Evolutionary conservation across 2,113 vertebrate genomes (phyloP), one percentile per base, ranked within the genome.

Genomic region (Phalacrocorax pelagicus): DNA sequence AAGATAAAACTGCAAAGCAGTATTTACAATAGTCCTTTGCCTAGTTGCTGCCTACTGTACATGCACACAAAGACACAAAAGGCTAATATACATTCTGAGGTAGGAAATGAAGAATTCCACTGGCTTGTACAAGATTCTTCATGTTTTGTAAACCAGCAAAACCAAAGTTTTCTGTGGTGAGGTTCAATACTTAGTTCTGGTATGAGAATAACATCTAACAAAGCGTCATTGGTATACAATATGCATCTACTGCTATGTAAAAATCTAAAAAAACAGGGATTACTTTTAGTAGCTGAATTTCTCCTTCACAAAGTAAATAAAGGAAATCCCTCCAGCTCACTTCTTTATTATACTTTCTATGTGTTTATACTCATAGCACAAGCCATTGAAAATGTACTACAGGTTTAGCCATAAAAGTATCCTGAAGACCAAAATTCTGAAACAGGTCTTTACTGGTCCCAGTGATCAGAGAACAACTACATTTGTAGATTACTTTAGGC

Each of bases 41-140:
- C 94, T 94, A 95, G 78, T 34, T 71, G 79, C 90, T 62, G 94
- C 59, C 38, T 93, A 90, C 85, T 94, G 75, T 95, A 97, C 95
- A 86, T 96, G 96, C 96, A 97, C 85, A 93, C 58, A 78, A 86
- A 95, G 95, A 90, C 87, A 95, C 74, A 93, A 96, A 96, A 94
- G 96, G 90, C 26, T 90, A 96, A 97, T 96, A 87, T 94, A 97
- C 88, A 94, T 78, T 94, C 89, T 98, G 98, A 98, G 98, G 98
- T 98, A 98, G 98, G 97, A 98, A 97, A 97, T 94, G 93, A 97
- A 98, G 97, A 97, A 97, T 97, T 98, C 97, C 95, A 96, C 95
- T 97, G 97, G 98, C 97, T 97, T 98, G 81, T 87, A 67, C 67
- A 95, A 97, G 96, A 97, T 94, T 97, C 97, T 97, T 98, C 97